These are phyloP conservation scores for Adelphocoris suturalis DNA, from an alignment of 2,888 invertebrate species.

Conservation along the genomic window DNA sequence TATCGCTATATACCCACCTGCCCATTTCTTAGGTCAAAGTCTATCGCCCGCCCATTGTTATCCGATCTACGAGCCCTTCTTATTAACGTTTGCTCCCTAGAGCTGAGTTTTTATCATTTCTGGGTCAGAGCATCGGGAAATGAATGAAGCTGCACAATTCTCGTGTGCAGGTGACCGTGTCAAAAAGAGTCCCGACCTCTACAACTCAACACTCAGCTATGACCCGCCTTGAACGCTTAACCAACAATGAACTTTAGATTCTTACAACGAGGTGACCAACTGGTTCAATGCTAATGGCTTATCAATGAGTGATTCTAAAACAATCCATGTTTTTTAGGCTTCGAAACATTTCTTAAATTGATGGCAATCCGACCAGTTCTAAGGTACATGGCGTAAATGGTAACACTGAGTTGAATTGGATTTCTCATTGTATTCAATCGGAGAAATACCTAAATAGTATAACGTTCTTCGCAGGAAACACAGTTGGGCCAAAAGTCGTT, in stretches of 20 bases:
- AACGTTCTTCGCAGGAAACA: too few relatives aligned
- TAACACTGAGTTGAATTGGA: too few relatives aligned
- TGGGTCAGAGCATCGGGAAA: conserved; percentile 13
- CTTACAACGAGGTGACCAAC: too few relatives aligned
- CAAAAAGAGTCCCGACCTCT: not conserved
- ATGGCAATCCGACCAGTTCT: too few relatives aligned
- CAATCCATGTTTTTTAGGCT: too few relatives aligned
- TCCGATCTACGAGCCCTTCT: not conserved
- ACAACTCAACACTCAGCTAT: not conserved
- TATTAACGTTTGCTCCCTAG: not conserved
- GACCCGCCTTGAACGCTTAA: not conserved
- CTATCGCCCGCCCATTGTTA: conserved; percentile 9
- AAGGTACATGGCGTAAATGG: too few relatives aligned
- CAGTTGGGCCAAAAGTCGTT: too few relatives aligned
- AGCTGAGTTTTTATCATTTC: conserved; percentile 6
- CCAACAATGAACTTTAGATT: not conserved
- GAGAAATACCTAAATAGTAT: too few relatives aligned
- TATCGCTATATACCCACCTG: not conserved
- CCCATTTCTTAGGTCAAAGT: not conserved
- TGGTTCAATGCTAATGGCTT: too few relatives aligned
- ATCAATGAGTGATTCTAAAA: too few relatives aligned
- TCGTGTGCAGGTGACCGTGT: not conserved
- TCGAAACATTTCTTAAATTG: too few relatives aligned
- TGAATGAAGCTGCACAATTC: conserved; percentile 24
- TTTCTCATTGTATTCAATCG: too few relatives aligned